Evolutionary conservation across 2,113 vertebrate genomes (phyloP).

Genomic region (Salvelinus fontinalis): DNA sequence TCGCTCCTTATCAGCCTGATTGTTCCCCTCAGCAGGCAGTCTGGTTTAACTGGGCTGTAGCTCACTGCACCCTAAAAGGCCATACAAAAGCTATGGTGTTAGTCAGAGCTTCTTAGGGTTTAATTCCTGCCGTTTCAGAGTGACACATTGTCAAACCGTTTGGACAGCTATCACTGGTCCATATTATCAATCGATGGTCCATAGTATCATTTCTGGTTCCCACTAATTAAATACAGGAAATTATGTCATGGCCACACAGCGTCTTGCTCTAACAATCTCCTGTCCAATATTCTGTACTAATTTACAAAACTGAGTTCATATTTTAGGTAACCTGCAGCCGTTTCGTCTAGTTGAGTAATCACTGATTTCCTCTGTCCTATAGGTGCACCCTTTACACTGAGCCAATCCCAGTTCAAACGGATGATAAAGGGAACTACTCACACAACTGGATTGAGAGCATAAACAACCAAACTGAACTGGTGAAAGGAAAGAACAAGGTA

Average conservation of each 20-base stretch:
- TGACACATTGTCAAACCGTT: too few species aligned
- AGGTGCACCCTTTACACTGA: slow-evolving; percentile 50
- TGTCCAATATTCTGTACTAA: neutral
- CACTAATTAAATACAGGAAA: too few species aligned
- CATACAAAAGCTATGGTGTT: neutral
- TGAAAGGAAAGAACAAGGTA: slow-evolving; percentile 74
- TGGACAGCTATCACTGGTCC: too few species aligned
- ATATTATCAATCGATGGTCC: too few species aligned
- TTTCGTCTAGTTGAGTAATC: neutral
- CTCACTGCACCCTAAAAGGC: slow-evolving; percentile 16
- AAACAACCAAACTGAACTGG: slow-evolving; percentile 29
- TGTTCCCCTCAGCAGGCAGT: slow-evolving; percentile 71
- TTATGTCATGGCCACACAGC: too few species aligned
- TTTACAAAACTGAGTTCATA: neutral
- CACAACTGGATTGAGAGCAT: slow-evolving; percentile 65
- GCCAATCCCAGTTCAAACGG: slow-evolving; percentile 31
- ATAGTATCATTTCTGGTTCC: too few species aligned
- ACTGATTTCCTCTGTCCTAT: slow-evolving; percentile 31
- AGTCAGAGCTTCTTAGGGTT: neutral
- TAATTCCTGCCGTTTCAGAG: neutral
- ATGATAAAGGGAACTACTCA: slow-evolving; percentile 18
- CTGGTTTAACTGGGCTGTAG: neutral
- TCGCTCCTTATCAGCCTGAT: slow-evolving; percentile 74
- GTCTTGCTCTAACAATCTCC: too few species aligned
- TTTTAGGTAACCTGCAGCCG: neutral